Evolutionary conservation across 2,797 vertebrate genomes (phyloP).

Genomic region (Hemitrygon akajei): DNA sequence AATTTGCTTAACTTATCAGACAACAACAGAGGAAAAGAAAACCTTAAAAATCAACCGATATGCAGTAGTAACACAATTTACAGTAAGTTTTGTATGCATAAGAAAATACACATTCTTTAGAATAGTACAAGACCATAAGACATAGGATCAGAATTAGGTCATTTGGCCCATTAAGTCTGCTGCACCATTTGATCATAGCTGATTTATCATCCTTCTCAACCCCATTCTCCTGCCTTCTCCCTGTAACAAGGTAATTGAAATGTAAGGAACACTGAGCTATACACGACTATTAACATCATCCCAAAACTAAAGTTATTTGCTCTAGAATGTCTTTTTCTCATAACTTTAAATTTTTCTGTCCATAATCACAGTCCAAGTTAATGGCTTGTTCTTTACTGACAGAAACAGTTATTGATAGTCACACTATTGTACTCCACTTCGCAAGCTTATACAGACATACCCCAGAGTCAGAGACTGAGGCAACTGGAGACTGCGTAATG

Average conservation of each 20-base stretch:
- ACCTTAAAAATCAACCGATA: neutral
- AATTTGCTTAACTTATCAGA: neutral
- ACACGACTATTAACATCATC: neutral
- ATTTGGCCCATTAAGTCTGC: too few relatives aligned
- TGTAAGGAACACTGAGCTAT: neutral
- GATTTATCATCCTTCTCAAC: too few relatives aligned
- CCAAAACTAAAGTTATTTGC: neutral
- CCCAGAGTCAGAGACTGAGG: too few relatives aligned
- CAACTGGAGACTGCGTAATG: too few relatives aligned
- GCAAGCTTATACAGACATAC: too few relatives aligned
- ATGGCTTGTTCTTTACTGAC: neutral
- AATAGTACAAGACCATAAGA: neutral
- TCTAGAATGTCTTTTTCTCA: neutral
- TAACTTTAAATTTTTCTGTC: neutral
- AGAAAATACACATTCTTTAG: neutral
- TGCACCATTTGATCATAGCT: too few relatives aligned
- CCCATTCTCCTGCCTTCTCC: too few relatives aligned
- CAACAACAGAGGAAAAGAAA: neutral
- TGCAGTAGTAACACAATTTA: neutral
- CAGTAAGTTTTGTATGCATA: neutral
- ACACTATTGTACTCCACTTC: too few relatives aligned
- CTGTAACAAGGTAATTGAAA: neutral
- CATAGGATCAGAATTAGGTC: too few relatives aligned
- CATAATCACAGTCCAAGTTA: neutral
- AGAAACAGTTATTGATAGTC: too few relatives aligned